Base-by-base conservation (phyloP, 2,888 invertebrate species). In the Siphonodentalium dalli region DNA sequence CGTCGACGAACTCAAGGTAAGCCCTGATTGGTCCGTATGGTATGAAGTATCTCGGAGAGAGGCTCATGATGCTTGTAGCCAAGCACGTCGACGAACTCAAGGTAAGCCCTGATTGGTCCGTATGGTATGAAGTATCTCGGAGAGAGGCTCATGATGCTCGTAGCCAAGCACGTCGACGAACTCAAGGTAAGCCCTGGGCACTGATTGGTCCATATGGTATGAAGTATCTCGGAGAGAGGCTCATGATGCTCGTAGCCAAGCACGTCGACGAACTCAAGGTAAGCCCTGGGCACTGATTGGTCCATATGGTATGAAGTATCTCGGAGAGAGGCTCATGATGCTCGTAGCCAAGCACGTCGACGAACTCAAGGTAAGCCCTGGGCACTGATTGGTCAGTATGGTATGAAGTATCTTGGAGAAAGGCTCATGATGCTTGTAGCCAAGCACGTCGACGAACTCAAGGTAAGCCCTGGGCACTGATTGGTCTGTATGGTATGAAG, bases 401-500 rank as follows among this genome's bases (percentile, higher is more conserved):
- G 99, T 5, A 96, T 99, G 88, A 98, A 97, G 77, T 88, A 93
- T 72, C 83, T 99, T 48, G 94, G 94, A 76, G 80, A 99, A 83
- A 92, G 94, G 13, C 84, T 99, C 13, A 96, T 97, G 92, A 95
- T 96, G 93, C 97, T 98, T 78, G 95, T 98, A 65, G 91, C 97
- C 11, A 93, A 93, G 78, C 99, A 99, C 85, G 95, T 99, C 11
- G 92, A 93, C 71, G 99, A 99, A 80, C 83, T 99, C 29, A 97
- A 96, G 82, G 83, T 83, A 49, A 26, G 47, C n/a, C n/a, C n/a
- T n/a, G n/a, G n/a, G n/a, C n/a, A n/a, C 85, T 99, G 26, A 93
- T 99, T 64, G 98, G 99, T 0, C 98, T 99, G 0, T 99, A 98
- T 79, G 99, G 99, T 5, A 96, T 99, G 88, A 98, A 97, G 77